A percentile compares a stretch with the other conserved stretches of the same genome.
Conservation (phyloP, 2,888 invertebrate species). For the Andricus curvator region DNA sequence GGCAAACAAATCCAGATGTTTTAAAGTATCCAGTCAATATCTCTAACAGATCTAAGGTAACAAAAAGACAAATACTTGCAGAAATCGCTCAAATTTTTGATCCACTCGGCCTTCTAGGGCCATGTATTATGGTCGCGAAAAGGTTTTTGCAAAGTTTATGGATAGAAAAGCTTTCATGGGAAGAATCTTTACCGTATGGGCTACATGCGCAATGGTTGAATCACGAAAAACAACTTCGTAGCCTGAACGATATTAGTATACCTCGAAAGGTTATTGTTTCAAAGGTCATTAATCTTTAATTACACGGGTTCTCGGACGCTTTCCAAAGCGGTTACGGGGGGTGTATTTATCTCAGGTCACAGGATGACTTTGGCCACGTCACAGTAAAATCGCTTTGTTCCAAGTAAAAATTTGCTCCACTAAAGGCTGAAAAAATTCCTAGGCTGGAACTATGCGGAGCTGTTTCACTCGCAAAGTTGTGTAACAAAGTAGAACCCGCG, state of each 20-base stretch:
- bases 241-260: too few relatives aligned
- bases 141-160: neutral
- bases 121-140: neutral
- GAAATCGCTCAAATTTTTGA: neutral
- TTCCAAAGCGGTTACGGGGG: neutral
- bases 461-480: too few relatives aligned
- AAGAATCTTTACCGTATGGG: neutral
- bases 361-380: too few relatives aligned
- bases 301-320: neutral
- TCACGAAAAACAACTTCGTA: too few relatives aligned
- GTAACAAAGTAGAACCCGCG: too few relatives aligned
- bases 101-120: neutral
- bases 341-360: neutral
- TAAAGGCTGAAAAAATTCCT: neutral
- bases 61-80: neutral
- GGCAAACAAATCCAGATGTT: too few relatives aligned
- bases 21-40: too few relatives aligned
- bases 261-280: too few relatives aligned
- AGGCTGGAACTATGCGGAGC: too few relatives aligned
- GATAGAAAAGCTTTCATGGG: neutral
- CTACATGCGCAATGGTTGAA: too few relatives aligned
- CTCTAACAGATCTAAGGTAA: neutral
- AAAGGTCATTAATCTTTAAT: neutral
- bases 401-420: neutral
- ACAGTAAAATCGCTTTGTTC: neutral